A percentile compares a stretch with the other conserved stretches of the same genome.
These are phyloP conservation scores for Stichodactyla mertensii DNA, from an alignment of 64 coral and sea anemone species.

Conservation along the genomic window DNA sequence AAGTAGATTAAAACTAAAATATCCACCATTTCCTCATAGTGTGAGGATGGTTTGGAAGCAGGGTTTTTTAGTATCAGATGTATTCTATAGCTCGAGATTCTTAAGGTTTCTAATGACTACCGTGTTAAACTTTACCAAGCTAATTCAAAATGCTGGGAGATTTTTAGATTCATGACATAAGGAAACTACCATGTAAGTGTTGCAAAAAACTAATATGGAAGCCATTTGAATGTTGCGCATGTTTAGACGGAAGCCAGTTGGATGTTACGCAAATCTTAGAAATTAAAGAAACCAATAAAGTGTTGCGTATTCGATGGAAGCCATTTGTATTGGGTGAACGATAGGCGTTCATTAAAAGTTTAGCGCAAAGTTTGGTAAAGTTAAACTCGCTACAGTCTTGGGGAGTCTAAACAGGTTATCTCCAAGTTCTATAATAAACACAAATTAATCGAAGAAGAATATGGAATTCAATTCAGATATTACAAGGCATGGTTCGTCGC, in stretches of 20 bases:
- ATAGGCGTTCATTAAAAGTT: neutral
- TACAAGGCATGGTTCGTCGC: neutral
- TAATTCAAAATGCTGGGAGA: neutral
- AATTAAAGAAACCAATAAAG: neutral
- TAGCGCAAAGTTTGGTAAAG: neutral
- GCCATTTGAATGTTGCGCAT: neutral
- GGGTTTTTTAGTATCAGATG: neutral
- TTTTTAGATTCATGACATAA: neutral
- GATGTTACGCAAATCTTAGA: neutral
- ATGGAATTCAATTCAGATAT: neutral
- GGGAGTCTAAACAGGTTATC: neutral
- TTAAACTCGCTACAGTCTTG: neutral
- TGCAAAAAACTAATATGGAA: neutral
- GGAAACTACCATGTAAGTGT: no score
- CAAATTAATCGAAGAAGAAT: neutral
- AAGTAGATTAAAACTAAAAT: constrained; percentile 31
- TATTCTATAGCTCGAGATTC: constrained; percentile 8
- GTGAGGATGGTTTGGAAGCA: neutral
- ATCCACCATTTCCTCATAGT: neutral
- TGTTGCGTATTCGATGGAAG: neutral
- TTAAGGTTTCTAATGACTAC: neutral
- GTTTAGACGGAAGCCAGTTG: neutral
- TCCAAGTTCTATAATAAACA: constrained; percentile 11
- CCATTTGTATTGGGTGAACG: neutral
- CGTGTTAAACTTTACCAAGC: neutral